phyloP scores from a whole-genome alignment of 2,888 invertebrate genomes.

The Leucoma salicis region DNA sequence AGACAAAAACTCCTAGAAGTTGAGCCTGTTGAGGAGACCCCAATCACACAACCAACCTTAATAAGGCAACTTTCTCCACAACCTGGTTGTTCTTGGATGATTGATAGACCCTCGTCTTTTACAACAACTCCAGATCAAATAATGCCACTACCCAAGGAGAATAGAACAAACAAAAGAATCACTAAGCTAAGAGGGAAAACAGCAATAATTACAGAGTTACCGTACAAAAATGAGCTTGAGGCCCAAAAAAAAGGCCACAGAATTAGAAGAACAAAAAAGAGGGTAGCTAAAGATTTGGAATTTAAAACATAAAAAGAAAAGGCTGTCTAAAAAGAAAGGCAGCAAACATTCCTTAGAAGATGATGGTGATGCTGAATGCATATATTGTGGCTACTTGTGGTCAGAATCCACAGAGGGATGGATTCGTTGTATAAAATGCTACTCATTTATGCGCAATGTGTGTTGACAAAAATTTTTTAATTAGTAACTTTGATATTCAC shows the following conservation, averaged over 20 bases:
- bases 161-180: constrained; percentile 22
- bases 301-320: too few species aligned
- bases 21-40: not conserved
- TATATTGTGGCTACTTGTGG: constrained; percentile 9
- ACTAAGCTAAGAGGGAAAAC: constrained; percentile 31
- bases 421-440: not conserved
- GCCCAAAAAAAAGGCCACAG: not conserved
- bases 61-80: constrained; percentile 1
- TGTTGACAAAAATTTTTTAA: too few species aligned
- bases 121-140: constrained; percentile 23
- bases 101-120: not conserved
- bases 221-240: constrained; percentile 31
- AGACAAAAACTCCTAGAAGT: not conserved
- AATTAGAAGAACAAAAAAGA: too few species aligned
- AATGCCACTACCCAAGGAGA: constrained; percentile 21
- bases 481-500: too few species aligned
- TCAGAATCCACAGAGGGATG: too few species aligned
- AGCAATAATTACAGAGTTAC: constrained; percentile 24
- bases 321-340: too few species aligned
- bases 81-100: not conserved
- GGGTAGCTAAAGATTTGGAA: too few species aligned
- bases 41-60: not conserved
- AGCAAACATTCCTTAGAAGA: not conserved
- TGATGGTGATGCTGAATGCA: constrained; percentile 9
- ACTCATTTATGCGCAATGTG: too few species aligned